Evolutionary conservation across 2,888 invertebrate species (phyloP), one percentile per base, ranked within the genome.

Genomic region (Himalopsyche japonica): DNA sequence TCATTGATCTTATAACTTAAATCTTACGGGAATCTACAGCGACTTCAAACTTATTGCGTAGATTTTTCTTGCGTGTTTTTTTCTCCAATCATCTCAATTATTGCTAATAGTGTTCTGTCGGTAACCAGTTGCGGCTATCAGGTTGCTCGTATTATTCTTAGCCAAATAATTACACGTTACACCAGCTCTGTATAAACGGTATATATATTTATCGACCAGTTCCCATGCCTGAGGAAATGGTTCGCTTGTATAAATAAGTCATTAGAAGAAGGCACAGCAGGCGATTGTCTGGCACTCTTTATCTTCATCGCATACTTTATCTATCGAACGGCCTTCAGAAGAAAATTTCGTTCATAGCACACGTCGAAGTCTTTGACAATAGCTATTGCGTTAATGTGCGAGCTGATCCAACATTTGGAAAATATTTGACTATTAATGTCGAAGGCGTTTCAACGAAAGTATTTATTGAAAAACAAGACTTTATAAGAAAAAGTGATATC

Each of bases 231-330:
- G 64, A 70, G 83, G 83, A 57, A 24, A 78, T 48, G 80, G 80
- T 85, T 85, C 80, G 85, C 82, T 82, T 82, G 83, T 70, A 80
- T 83, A 82, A 84, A 84, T 84, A 85, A 83, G 78, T 84, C 84
- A 84, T 81, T 70, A 70, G 70, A 70, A 5, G 15, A 70, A 20
- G 27, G 30, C 15, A 70, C 0, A n/a, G 57, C 24, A 20, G 57
- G 24, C 57, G 57, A 57, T 24, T 70, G 27, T 70, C 70, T 24
- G 24, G 27, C 70, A 70, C 27, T 70, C 70, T 15, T 70, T 27
- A 70, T 70, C 70, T 24, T 70, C 27, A 70, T 70, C 70, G 20
- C 27, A 27, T 70, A 70, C 24, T 15, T 70, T 12, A 70, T 20
- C 70, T 70, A 30, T 70, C 27, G 27, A 70, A 70, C 70, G 27